Evolutionary conservation across 30 jellyfish, hydroid and myxozoan species (phyloP).

Genomic region (Hydractinia symbiolongicarpus): DNA sequence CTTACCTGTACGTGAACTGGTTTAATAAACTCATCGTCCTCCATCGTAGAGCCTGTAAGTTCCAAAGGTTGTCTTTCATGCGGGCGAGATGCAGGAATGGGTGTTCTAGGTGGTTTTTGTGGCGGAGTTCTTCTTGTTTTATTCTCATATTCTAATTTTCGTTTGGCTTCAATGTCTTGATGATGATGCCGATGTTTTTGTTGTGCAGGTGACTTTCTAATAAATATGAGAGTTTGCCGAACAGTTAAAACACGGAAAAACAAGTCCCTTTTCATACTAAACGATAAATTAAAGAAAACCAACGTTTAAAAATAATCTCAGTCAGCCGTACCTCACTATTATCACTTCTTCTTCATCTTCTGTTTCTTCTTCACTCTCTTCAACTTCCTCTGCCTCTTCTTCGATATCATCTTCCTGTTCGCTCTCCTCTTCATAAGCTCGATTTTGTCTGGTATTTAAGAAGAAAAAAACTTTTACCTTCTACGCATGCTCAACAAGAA

Average conservation of each 20-base stretch:
- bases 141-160: slow-evolving; percentile 5
- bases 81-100: not conserved
- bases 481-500: no score
- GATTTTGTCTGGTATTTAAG: slow-evolving; percentile 21
- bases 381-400: slow-evolving; percentile 27
- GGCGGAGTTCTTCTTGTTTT: not conserved
- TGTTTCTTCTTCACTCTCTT: slow-evolving; percentile 43
- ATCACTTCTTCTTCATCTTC: slow-evolving; percentile 17
- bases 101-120: slow-evolving; percentile 6
- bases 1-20: not conserved
- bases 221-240: not conserved
- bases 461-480: not conserved
- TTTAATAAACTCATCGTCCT: not conserved
- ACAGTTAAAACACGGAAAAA: not conserved
- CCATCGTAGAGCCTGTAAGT: not conserved
- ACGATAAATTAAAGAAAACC: not conserved
- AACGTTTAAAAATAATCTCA: not conserved
- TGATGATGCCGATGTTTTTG: not conserved
- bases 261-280: not conserved
- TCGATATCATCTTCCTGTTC: slow-evolving; percentile 32
- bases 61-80: slow-evolving; percentile 15
- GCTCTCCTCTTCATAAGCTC: slow-evolving; percentile 4
- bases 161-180: not conserved
- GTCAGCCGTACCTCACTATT: not conserved
- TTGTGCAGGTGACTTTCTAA: not conserved